Evolutionary conservation across 2,113 vertebrate species (phyloP).

Genomic region (Himantopus leucocephalus): DNA sequence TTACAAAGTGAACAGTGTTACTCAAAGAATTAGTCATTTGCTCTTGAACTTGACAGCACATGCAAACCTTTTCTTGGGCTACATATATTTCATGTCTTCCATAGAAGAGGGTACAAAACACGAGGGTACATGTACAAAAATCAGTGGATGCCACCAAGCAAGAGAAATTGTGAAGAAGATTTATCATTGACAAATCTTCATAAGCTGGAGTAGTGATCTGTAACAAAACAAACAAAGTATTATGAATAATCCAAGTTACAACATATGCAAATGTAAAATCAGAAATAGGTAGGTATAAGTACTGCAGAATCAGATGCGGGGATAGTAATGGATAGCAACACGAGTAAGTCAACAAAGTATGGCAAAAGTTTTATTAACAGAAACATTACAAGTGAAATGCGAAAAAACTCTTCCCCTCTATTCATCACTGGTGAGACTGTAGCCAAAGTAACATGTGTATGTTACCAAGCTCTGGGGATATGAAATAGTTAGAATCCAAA

Average conservation of each 20-base stretch:
- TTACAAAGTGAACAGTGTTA: neutral
- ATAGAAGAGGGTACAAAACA: neutral
- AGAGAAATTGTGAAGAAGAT: neutral
- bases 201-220: neutral
- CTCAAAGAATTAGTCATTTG: neutral
- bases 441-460: fast-evolving
- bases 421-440: neutral
- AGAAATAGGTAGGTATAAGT: neutral
- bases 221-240: neutral
- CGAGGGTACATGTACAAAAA: neutral
- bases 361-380: neutral
- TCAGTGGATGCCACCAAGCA: neutral
- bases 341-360: neutral
- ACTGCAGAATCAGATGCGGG: neutral
- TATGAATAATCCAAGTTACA: neutral
- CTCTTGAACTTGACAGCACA: neutral
- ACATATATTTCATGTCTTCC: neutral
- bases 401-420: neutral
- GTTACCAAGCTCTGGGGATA: neutral
- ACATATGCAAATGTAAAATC: neutral
- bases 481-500: neutral
- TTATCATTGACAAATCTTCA: neutral
- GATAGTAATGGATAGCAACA: neutral
- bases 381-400: neutral
- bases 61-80: neutral